Conservation (phyloP, 2,888 invertebrate species). For the Eudemis profundana region DNA sequence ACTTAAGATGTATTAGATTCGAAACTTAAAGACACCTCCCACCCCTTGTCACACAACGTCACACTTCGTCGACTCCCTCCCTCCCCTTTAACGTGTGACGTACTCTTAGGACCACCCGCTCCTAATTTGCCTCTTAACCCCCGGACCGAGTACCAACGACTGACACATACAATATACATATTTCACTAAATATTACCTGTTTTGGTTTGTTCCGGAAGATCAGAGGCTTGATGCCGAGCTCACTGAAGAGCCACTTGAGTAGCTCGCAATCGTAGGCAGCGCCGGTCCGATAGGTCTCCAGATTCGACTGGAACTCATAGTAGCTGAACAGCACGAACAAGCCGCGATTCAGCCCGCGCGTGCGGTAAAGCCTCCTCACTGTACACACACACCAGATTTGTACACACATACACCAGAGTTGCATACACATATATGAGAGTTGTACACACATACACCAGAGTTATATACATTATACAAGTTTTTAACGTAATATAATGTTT, state of each 20-base stretch:
- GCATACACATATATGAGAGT: too few relatives aligned
- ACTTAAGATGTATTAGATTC: too few relatives aligned
- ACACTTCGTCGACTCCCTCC: too few relatives aligned
- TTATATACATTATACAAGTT: too few relatives aligned
- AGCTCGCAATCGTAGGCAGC: slow-evolving; percentile 85
- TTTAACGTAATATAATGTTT: too few relatives aligned
- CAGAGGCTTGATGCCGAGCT: slow-evolving; percentile 84
- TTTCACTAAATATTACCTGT: slow-evolving; percentile 63
- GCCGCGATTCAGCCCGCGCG: slow-evolving; percentile 84
- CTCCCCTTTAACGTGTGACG: too few relatives aligned
- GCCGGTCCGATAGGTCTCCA: slow-evolving; percentile 78
- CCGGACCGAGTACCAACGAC: too few relatives aligned
- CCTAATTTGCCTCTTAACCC: too few relatives aligned
- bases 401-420: neutral
- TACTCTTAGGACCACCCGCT: too few relatives aligned
- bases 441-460: neutral
- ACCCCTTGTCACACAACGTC: too few relatives aligned
- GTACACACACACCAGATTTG: slow-evolving; percentile 57
- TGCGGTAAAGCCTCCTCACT: slow-evolving; percentile 78
- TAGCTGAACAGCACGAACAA: slow-evolving; percentile 87
- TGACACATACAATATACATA: too few relatives aligned
- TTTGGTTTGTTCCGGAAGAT: slow-evolving; percentile 72
- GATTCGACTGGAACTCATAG: slow-evolving; percentile 75
- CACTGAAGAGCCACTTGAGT: slow-evolving; percentile 84
- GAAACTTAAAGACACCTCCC: too few relatives aligned